Evolutionary conservation across 2,113 vertebrate genomes (phyloP), one percentile per base, ranked within the genome.

Genomic region (Nibea albiflora): DNA sequence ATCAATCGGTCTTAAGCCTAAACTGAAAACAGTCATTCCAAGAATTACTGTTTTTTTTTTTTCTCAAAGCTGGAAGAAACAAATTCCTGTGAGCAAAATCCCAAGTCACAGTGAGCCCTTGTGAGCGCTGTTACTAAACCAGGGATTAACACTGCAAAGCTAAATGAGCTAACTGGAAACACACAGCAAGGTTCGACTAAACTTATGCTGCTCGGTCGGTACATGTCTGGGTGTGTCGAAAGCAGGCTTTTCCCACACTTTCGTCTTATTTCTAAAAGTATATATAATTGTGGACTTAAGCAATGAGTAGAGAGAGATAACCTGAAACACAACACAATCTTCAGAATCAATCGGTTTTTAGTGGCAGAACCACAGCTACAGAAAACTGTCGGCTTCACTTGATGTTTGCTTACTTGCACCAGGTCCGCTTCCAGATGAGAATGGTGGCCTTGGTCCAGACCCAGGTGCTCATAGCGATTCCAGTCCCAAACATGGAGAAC

Each of bases 401-500:
- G 31, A 54, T 1, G n/a, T 24, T 47, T 44, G 7, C 88, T 87
- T 85, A 99, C 98, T 96, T 98, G 96, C 96, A 98, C 98, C 98
- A 99, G 79, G 98, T 98, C 47, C 98, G 96, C 88, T 96, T 97
- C 98, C 98, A 99, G 91, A 99, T 99, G 86, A 99, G 97, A 78
- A 99, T 93, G 0, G 98, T 99, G 87, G 98, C 98, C 85, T 99
- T 99, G 88, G 98, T 99, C 98, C 98, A 99, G 44, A 99, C 98
- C 98, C 98, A 99, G 76, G 98, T 99, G 87, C 98, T 99, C 98
- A 99, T 99, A 81, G 97, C 95, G 39, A 99, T 96, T 15, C 98
- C 98, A 0, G 98, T 99, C 67, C 98, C 98, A 9, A 99, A 99
- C 98, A 99, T 99, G 86, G 98, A 97, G n/a, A 99, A 99, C 67